Base-by-base conservation (phyloP, 2,797 vertebrate genomes). In the Melanotaenia parkinsoni region DNA sequence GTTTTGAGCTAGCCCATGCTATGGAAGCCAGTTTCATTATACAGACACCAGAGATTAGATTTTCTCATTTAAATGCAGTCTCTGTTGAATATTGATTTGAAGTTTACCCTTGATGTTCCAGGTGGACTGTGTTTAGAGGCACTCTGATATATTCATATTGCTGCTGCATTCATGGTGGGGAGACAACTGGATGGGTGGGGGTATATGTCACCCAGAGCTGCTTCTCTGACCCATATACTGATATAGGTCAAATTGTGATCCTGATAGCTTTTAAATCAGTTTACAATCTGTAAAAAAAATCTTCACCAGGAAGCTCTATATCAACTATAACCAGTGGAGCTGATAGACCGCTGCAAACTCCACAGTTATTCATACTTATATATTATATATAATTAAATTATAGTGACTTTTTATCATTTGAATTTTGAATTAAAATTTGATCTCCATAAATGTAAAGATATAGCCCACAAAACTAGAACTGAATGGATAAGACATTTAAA, bases 31-130 rank as follows among this genome's bases (percentile, higher is more conserved):
- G 64, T 85, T 80, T 68, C 82, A 87, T 88, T 83, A 90, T 81
- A 86, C 68, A 81, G 53, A 69, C 75, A 72, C 63, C 35, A 73
- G 77, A 83, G 89, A 88, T 86, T 79, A 59, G 69, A 86, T 81
- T 81, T 72, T 82, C 84, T 85, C 76, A 87, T 91, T 90, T 81
- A 79, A 85, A 90, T 90, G 76, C 86, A 83, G 74, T 64, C 69
- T 66, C 54, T 3, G 79, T 89, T 80, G 82, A 88, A 76, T 72
- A 81, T 86, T 84, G 82, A 91, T 83, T 88, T 80, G 69, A 60
- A 69, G 63, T 84, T 80, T 79, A 76, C 69, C 67, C 83, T 79
- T 83, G 86, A 88, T 81, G 74, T 80, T 73, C 69, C 80, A 80
- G 78, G 70, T 82, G 67, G 77, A 38, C 77, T 51, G 37, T 85